Evolutionary conservation across 2,113 vertebrate species (phyloP).

Genomic region (Arenaria interpres): DNA sequence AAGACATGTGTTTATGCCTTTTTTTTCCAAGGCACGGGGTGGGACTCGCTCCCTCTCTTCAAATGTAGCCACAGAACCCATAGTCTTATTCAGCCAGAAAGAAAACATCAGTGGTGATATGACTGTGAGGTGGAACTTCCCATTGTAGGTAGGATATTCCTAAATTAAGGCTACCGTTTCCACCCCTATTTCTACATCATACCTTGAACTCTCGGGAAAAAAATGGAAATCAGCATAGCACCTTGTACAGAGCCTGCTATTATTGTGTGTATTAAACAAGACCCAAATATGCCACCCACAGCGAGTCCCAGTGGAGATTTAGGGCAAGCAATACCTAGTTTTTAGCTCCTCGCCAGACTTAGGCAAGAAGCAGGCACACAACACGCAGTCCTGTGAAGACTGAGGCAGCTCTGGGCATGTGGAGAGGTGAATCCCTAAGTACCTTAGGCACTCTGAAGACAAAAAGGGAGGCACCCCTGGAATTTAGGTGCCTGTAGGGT

Average conservation of each 20-base stretch:
- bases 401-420: neutral
- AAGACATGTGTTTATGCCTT: neutral
- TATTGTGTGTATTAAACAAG: neutral
- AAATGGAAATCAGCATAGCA: neutral
- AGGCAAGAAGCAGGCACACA: neutral
- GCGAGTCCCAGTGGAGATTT: neutral
- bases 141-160: neutral
- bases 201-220: neutral
- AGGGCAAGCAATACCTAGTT: neutral
- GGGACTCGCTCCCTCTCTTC: neutral
- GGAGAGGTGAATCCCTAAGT: conserved; percentile 3
- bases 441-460: conserved; percentile 12
- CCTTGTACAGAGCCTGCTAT: neutral
- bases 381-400: neutral
- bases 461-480: conserved; percentile 36
- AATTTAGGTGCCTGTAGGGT: conserved; percentile 48
- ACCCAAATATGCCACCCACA: neutral
- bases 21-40: neutral
- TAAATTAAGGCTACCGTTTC: neutral
- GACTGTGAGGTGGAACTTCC: fast-evolving
- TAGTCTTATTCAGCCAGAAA: neutral
- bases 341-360: neutral
- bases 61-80: neutral
- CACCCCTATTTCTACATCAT: neutral
- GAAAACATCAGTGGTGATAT: neutral